Percentiles rank a stretch among this genome's conserved stretches.
Conservation (phyloP, 2,888 invertebrate species). For the Melieria picta region DNA sequence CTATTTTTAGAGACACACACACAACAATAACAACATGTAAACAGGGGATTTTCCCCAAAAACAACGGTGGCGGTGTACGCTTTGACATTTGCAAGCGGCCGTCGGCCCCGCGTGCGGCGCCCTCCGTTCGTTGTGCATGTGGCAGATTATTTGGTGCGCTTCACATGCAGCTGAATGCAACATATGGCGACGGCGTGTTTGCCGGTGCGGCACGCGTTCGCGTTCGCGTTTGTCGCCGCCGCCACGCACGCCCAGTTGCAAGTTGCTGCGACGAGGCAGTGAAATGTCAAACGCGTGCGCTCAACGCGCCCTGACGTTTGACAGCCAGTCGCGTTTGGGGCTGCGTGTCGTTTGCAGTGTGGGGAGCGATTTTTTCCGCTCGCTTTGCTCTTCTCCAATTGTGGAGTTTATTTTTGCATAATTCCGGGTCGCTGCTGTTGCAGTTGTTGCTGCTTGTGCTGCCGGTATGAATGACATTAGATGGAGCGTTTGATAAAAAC, state of each 20-base stretch:
- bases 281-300: neutral
- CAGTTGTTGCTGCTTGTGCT: conserved; percentile 5
- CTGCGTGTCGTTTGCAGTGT: neutral
- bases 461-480: conserved; percentile 3
- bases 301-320: neutral
- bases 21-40: neutral
- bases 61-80: neutral
- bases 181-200: conserved; percentile 4
- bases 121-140: neutral
- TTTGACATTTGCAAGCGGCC: neutral
- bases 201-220: neutral
- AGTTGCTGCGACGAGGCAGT: neutral
- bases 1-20: too few species aligned
- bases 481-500: neutral
- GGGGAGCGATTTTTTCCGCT: conserved; percentile 4
- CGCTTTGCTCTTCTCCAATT: too few species aligned
- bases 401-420: conserved; percentile 2
- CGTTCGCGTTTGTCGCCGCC: neutral
- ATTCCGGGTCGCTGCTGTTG: neutral
- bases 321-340: neutral
- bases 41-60: neutral
- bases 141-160: neutral
- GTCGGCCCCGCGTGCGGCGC: neutral
- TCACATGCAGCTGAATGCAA: neutral
- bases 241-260: neutral